phyloP scores from a whole-genome alignment of 2,113 vertebrate species.

The Percopsis transmontana region DNA sequence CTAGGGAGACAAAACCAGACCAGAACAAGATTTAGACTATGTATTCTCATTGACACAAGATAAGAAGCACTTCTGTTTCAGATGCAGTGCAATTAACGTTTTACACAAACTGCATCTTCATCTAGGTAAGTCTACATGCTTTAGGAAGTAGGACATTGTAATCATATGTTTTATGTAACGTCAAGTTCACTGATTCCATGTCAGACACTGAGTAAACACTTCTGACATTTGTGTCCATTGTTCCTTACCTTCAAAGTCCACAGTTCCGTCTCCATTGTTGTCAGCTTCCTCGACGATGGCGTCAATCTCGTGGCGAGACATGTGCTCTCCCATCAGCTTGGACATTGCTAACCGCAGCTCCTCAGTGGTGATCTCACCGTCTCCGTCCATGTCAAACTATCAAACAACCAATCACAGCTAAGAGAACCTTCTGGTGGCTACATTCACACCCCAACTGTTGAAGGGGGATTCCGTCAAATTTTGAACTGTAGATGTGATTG shows the following conservation, averaged over 20 bases:
- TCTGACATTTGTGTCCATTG: background rate
- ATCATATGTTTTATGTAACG: background rate
- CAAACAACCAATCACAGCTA: background rate
- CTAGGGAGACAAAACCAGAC: slow-evolving; percentile 34
- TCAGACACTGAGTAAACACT: too few relatives aligned
- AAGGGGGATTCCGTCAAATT: too few relatives aligned
- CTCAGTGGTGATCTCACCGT: slow-evolving; percentile 83
- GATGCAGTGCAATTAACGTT: background rate
- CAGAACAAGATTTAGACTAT: background rate
- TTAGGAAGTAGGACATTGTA: background rate
- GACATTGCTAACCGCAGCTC: slow-evolving; percentile 83
- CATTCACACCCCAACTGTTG: too few relatives aligned
- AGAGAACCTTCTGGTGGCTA: background rate
- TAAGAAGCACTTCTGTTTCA: background rate
- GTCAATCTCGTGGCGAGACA: slow-evolving; percentile 78
- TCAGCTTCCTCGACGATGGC: slow-evolving; percentile 84
- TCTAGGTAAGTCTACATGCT: too few relatives aligned
- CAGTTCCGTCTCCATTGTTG: slow-evolving; percentile 84
- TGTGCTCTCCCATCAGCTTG: slow-evolving; percentile 83
- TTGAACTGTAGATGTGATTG: too few relatives aligned
- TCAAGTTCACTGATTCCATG: too few relatives aligned
- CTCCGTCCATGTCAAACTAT: slow-evolving; percentile 88
- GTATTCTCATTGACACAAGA: too few relatives aligned
- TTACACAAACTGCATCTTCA: too few relatives aligned
- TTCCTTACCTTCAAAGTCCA: slow-evolving; percentile 85